Evolutionary conservation across 2,113 vertebrate species (phyloP), one percentile per base, ranked within the genome.

Genomic region (Varanus salvator): DNA sequence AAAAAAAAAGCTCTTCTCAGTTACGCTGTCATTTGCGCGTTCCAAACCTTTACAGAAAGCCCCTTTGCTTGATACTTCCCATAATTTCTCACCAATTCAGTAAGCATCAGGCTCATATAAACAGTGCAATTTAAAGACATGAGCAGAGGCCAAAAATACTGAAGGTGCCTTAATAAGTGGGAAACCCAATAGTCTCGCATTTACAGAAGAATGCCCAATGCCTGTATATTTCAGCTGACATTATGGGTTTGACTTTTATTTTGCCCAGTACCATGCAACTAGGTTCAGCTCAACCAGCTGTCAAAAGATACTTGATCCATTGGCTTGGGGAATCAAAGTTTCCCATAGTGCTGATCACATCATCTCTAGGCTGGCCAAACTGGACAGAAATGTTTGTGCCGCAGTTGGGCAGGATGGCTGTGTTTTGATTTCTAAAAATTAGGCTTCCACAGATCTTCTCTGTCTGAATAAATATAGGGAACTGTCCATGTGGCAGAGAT

Each of bases 71-170:
- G 84, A 85, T 71, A 57, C 64, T 93, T 92, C 87, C 91, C 90
- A 93, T n/a, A 64, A 2, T 90, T 6, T 92, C 93, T 94, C 88
- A 69, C 52, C 80, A 90, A 66, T 54, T 75, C 85, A 68, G 52
- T 34, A 74, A 90, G 76, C 48, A 23, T 50, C 86, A n/a, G 57
- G 80, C 82, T 21, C 23, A 31, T 87, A 92, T 91, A 89, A 60
- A 87, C 72, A 82, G 57, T 87, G 78, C 92, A 91, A 86, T 69
- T 85, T 57, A 71, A 83, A 90, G 17, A 77, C 9, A 77, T 31
- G 48, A 57, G 8, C 52, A 75, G 77, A 85, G 87, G 87, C 7
- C 78, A 90, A 66, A 72, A 52, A 64, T 31, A 85, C 84, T 89
- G 66, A 69, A 94, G 90, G 80, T 85, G 82, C 92, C 85, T 83